Conservation (phyloP, 1,140 invertebrate genomes). For the Macrostomum lignano region DNA sequence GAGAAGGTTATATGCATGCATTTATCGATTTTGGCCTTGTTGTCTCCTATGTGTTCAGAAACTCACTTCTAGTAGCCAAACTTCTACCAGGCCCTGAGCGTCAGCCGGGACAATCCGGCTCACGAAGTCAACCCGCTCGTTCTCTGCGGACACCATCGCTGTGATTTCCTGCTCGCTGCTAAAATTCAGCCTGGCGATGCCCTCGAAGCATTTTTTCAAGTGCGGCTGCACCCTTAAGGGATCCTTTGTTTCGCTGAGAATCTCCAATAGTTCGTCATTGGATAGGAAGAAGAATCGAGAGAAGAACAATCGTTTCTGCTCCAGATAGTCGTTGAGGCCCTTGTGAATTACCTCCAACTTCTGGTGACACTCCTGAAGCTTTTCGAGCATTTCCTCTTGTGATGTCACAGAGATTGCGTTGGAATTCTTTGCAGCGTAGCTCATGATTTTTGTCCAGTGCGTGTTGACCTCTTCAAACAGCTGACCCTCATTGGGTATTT, state of each 20-base stretch:
- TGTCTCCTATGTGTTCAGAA: slow-evolving; percentile 40
- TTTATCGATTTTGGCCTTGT: neutral
- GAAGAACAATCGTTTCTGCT: slow-evolving; percentile 27
- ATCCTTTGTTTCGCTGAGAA: slow-evolving; percentile 27
- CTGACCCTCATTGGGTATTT: slow-evolving; percentile 26
- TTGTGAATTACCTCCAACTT: slow-evolving; percentile 28
- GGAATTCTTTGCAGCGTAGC: slow-evolving; percentile 16
- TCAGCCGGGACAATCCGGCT: slow-evolving; percentile 51
- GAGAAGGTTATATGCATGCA: neutral
- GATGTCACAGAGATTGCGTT: slow-evolving; percentile 19
- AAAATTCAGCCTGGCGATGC: slow-evolving; percentile 35
- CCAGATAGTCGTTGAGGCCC: slow-evolving; percentile 26
- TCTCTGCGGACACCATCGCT: slow-evolving; percentile 59
- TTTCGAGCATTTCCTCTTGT: slow-evolving; percentile 24
- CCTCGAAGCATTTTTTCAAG: slow-evolving; percentile 29
- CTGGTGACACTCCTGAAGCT: slow-evolving; percentile 28
- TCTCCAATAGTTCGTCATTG: slow-evolving; percentile 36
- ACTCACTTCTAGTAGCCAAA: slow-evolving; percentile 22
- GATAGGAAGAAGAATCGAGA: slow-evolving; percentile 26
- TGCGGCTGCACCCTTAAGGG: slow-evolving; percentile 30
- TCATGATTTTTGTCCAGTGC: slow-evolving; percentile 23
- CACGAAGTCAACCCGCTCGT: slow-evolving; percentile 48
- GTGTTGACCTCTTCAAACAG: slow-evolving; percentile 26
- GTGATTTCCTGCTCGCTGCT: slow-evolving; percentile 44
- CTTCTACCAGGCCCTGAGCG: slow-evolving; percentile 32